Conservation (phyloP, 2,888 invertebrate genomes). For the Tachina lurida region DNA sequence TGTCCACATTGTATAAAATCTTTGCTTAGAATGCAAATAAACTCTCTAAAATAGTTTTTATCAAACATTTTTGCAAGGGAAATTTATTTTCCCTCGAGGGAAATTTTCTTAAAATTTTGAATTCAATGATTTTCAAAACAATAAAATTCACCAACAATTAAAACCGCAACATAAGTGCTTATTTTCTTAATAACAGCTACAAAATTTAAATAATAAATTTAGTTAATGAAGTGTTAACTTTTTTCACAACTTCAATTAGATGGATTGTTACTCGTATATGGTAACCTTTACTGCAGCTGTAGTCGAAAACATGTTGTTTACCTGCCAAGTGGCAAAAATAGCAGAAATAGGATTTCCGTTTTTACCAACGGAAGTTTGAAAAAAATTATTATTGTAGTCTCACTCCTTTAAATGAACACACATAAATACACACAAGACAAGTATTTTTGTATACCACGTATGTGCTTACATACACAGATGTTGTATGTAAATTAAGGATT, state of each 20-base stretch:
- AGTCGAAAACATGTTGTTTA: constrained; percentile 15
- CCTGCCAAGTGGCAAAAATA: constrained; percentile 24
- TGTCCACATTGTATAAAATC: too few species aligned
- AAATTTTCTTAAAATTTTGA: not conserved
- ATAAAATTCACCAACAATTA: too few species aligned
- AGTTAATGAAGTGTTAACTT: not conserved
- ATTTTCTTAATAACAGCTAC: too few species aligned
- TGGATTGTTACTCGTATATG: not conserved
- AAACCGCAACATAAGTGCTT: too few species aligned
- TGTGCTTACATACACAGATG: not conserved
- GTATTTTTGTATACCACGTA: not conserved
- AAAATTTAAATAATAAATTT: not conserved
- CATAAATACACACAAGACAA: not conserved
- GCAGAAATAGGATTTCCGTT: constrained; percentile 57
- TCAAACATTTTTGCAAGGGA: not conserved
- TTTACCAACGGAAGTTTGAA: constrained; percentile 55
- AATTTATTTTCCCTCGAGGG: constrained; percentile 1
- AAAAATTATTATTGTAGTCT: constrained; percentile 20
- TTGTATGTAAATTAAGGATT: constrained; percentile 14
- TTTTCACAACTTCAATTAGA: not conserved
- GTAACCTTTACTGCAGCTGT: too few species aligned
- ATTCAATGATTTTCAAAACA: too few species aligned
- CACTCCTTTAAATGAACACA: not conserved
- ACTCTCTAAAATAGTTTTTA: too few species aligned
- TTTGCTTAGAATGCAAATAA: too few species aligned